Conservation (phyloP, 2,888 invertebrate species). For the Acrocyrtus sp. region DNA sequence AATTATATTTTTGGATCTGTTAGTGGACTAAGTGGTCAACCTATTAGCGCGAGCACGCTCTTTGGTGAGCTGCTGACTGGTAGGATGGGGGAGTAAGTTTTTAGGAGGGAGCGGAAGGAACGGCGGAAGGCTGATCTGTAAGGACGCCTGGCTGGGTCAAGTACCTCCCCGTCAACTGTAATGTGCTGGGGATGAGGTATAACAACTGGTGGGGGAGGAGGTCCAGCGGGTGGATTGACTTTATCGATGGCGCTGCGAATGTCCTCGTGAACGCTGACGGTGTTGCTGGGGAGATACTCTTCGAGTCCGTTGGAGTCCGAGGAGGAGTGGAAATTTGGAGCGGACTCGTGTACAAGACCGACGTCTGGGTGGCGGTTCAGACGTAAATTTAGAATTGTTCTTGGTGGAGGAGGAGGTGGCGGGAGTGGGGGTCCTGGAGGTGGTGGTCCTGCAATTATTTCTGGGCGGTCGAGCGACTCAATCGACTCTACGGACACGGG, state of each 20-base stretch:
- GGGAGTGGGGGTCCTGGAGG: slow-evolving; percentile 28
- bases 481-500: slow-evolving; percentile 20
- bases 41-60: slow-evolving; percentile 28
- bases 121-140: slow-evolving; percentile 35
- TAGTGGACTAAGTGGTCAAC: slow-evolving; percentile 1
- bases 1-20: too few species aligned
- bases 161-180: background rate
- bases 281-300: slow-evolving; percentile 7
- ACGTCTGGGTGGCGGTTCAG: background rate
- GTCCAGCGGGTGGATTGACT: slow-evolving; percentile 18
- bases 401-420: slow-evolving; percentile 37
- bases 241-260: slow-evolving; percentile 32
- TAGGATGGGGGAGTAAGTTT: slow-evolving; percentile 34
- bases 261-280: slow-evolving; percentile 17
- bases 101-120: slow-evolving; percentile 39
- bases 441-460: background rate
- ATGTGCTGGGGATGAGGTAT: slow-evolving; percentile 22
- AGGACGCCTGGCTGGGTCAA: slow-evolving; percentile 23
- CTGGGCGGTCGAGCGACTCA: background rate
- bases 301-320: slow-evolving; percentile 23
- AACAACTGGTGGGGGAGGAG: slow-evolving; percentile 28
- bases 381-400: slow-evolving; percentile 39
- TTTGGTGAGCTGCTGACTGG: slow-evolving; percentile 15
- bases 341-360: background rate
- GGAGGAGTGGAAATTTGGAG: slow-evolving; percentile 23